These are phyloP conservation scores for Smutsia gigantea DNA, from an alignment of 2,797 vertebrate genomes.

Conservation along the genomic window DNA sequence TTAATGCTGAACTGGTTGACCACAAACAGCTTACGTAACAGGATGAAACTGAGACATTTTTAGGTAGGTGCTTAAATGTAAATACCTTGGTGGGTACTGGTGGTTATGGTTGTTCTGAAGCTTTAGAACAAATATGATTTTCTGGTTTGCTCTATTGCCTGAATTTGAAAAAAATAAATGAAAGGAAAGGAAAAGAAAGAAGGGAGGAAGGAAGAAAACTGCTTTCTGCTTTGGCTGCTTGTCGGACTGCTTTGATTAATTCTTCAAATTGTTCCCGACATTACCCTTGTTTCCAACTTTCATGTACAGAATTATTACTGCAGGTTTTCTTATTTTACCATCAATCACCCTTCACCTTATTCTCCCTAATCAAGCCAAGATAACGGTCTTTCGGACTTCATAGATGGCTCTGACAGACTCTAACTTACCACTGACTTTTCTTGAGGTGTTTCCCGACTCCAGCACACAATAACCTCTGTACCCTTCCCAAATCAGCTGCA, in stretches of 20 bases:
- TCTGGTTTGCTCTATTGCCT: constrained; percentile 21
- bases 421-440: background rate
- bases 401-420: background rate
- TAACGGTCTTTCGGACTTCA: constrained; percentile 15
- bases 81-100: background rate
- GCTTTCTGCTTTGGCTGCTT: background rate
- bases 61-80: background rate
- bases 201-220: background rate
- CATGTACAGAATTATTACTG: constrained; percentile 36
- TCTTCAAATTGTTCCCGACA: constrained; percentile 17
- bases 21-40: background rate
- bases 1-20: constrained; percentile 31
- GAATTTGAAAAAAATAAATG: background rate
- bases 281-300: constrained; percentile 23
- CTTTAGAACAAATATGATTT: constrained; percentile 44
- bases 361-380: background rate
- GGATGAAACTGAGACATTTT: constrained; percentile 42
- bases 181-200: background rate
- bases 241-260: constrained; percentile 1
- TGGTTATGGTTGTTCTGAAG: background rate
- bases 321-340: background rate
- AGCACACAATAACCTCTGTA: background rate
- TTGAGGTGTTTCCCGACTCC: background rate
- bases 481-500: background rate
- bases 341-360: background rate